These are phyloP conservation scores for Caracal caracal DNA, from an alignment of 2,113 vertebrate species.

Conservation along the genomic window DNA sequence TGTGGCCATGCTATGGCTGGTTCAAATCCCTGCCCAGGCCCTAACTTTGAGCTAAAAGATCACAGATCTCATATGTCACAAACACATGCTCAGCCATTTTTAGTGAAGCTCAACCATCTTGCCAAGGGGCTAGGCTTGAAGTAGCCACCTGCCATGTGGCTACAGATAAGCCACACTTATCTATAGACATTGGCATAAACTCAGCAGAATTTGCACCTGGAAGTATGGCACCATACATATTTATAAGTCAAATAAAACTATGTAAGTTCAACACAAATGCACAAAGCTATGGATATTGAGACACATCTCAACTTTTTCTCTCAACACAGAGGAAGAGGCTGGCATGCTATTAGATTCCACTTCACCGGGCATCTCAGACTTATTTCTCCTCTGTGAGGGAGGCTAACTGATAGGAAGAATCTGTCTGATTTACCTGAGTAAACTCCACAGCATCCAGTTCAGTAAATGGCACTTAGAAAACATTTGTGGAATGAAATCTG, in stretches of 20 bases:
- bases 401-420: background rate
- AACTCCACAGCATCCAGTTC: background rate
- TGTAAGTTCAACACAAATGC: background rate
- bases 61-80: background rate
- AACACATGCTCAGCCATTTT: background rate
- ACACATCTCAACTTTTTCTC: background rate
- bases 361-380: background rate
- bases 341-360: background rate
- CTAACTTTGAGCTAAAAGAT: background rate
- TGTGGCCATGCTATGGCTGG: background rate
- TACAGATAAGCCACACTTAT: too few species aligned
- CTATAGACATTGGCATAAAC: background rate
- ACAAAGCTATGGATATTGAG: background rate
- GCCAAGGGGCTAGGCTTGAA: background rate
- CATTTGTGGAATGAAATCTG: conserved; percentile 37
- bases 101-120: background rate
- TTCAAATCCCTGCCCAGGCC: background rate
- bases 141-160: background rate
- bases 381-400: background rate
- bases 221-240: accelerated
- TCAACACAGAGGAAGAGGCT: background rate
- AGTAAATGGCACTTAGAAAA: background rate
- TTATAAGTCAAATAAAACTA: background rate
- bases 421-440: background rate
- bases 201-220: background rate